Evolutionary conservation across 2,888 invertebrate genomes (phyloP).

Genomic region (Homarus gammarus): DNA sequence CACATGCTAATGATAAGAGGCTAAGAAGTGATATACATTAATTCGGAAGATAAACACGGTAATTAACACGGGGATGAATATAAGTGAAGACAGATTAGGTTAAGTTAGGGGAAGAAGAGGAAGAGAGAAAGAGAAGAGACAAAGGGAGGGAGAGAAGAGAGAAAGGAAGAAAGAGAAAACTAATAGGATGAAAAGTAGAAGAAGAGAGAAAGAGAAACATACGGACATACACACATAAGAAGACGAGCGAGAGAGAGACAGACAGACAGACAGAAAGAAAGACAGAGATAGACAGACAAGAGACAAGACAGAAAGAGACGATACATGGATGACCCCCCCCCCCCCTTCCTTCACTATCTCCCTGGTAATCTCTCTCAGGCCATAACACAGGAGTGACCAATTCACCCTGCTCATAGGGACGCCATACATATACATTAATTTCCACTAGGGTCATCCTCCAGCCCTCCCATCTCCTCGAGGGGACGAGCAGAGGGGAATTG

Average conservation of each 20-base stretch:
- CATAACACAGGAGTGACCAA: slow-evolving; percentile 60
- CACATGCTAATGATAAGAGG: no score
- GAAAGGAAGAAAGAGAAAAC: background rate
- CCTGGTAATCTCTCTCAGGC: slow-evolving; percentile 44
- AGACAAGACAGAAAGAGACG: slow-evolving; percentile 25
- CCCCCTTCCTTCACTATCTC: slow-evolving; percentile 42
- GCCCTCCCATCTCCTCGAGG: slow-evolving; percentile 35
- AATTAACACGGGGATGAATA: no score
- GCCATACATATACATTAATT: slow-evolving; percentile 58
- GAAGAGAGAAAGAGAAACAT: background rate
- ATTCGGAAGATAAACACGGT: no score
- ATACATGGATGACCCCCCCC: slow-evolving; percentile 8
- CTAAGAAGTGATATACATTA: no score
- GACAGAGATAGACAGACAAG: slow-evolving; percentile 16
- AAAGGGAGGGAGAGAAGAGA: slow-evolving; percentile 9
- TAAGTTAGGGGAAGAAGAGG: background rate
- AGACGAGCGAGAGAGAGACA: background rate
- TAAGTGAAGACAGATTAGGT: no score
- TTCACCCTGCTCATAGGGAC: slow-evolving; percentile 54
- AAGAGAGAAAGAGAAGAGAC: background rate
- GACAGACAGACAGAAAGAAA: slow-evolving; percentile 18
- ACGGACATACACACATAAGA: background rate
- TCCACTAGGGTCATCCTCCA: slow-evolving; percentile 51
- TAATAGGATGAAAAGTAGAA: background rate
- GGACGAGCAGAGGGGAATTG: slow-evolving; percentile 41